A percentile compares a stretch with the other conserved stretches of the same genome.
phyloP scores from a whole-genome alignment of 2,888 invertebrate species.

The Rhagium mordax region DNA sequence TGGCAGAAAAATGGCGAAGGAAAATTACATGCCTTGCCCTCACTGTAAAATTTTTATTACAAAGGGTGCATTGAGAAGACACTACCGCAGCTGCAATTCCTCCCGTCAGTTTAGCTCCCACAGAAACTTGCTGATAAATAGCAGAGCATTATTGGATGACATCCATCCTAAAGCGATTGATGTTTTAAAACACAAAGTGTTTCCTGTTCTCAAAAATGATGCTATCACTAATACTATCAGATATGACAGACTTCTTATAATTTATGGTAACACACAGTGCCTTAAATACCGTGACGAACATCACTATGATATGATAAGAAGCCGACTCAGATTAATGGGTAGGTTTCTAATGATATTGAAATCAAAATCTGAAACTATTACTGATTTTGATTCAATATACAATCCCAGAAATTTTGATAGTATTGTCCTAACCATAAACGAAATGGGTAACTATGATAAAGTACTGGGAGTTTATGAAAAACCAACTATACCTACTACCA shows the following conservation, averaged over 20 bases:
- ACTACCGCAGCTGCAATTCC: not conserved
- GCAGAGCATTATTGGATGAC: not conserved
- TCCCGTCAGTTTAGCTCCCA: not conserved
- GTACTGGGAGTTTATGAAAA: not conserved
- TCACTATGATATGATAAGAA: not conserved
- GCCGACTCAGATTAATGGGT: not conserved
- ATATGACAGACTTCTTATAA: not conserved
- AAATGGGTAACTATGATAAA: conserved; percentile 10
- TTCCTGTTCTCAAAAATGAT: not conserved
- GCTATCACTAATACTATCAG: not conserved
- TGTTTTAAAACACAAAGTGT: not conserved
- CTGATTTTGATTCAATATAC: not conserved
- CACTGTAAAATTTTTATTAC: not conserved
- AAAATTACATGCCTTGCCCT: not conserved
- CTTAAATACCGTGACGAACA: not conserved
- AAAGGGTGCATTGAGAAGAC: not conserved
- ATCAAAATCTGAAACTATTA: not conserved
- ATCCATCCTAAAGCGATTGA: not conserved
- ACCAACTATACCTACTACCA: conserved; percentile 12
- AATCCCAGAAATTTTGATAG: not conserved
- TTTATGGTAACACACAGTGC: not conserved
- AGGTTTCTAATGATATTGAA: not conserved
- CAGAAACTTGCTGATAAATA: not conserved
- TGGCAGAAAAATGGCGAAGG: too few relatives aligned
- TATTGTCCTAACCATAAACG: not conserved